Conservation (phyloP, 2,888 invertebrate genomes). For the Cantharis lateralis region DNA sequence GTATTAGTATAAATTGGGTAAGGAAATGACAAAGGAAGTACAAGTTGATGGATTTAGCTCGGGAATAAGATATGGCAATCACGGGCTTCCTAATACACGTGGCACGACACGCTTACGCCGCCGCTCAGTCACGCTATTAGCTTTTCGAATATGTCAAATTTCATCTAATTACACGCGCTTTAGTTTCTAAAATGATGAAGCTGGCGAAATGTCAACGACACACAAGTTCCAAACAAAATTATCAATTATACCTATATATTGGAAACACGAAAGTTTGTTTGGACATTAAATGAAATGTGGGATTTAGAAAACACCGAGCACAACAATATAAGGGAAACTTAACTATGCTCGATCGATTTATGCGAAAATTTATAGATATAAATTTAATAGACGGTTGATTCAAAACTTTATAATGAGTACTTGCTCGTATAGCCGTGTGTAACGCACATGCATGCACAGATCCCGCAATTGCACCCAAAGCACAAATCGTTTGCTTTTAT, state of each 20-base stretch:
- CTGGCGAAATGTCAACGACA: slow-evolving; percentile 18
- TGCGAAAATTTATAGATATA: background rate
- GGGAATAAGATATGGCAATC: slow-evolving; percentile 26
- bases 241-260: slow-evolving; percentile 11
- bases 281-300: slow-evolving; percentile 12
- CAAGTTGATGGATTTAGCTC: slow-evolving; percentile 25
- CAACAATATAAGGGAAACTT: slow-evolving; percentile 3
- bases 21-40: slow-evolving; percentile 26
- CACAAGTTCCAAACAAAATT: slow-evolving; percentile 15
- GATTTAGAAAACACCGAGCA: slow-evolving; percentile 8
- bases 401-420: background rate
- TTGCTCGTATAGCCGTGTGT: background rate
- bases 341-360: background rate
- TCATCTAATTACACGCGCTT: slow-evolving; percentile 21
- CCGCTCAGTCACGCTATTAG: slow-evolving; percentile 26
- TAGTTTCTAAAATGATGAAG: slow-evolving; percentile 16
- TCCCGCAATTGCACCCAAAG: background rate
- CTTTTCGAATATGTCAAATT: slow-evolving; percentile 25
- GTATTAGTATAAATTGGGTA: slow-evolving; percentile 21
- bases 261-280: slow-evolving; percentile 1
- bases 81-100: slow-evolving; percentile 25
- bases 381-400: background rate
- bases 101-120: slow-evolving; percentile 16
- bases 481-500: background rate
- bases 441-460: background rate